Percentiles rank a stretch among this genome's conserved stretches.
Conservation (phyloP, 2,888 invertebrate genomes). For the Polydrusus cervinus region DNA sequence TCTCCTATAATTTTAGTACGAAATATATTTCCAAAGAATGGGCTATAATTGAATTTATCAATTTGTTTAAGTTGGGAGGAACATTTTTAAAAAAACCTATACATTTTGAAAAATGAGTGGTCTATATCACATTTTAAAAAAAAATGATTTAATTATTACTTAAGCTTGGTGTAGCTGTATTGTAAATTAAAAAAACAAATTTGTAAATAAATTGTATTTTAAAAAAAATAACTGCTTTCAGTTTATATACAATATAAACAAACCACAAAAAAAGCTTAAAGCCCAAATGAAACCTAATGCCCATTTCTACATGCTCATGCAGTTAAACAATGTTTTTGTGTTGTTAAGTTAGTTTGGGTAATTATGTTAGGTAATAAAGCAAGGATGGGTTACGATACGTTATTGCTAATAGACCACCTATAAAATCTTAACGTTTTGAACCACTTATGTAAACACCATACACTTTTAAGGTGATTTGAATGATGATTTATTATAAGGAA, state of each 20-base stretch:
- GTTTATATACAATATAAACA: background rate
- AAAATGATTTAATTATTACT: background rate
- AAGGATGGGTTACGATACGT: background rate
- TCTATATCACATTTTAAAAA: too few species aligned
- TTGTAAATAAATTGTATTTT: slow-evolving; percentile 26
- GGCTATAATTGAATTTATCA: too few species aligned
- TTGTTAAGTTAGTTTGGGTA: slow-evolving; percentile 50
- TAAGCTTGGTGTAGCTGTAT: slow-evolving; percentile 29
- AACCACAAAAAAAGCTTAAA: slow-evolving; percentile 9
- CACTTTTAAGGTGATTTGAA: too few species aligned
- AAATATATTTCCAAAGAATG: too few species aligned
- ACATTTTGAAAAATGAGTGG: too few species aligned
- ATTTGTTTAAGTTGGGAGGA: too few species aligned
- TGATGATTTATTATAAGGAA: too few species aligned
- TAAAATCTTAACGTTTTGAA: too few species aligned
- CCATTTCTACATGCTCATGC: slow-evolving; percentile 64
- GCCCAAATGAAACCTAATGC: slow-evolving; percentile 38
- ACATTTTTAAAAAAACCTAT: too few species aligned
- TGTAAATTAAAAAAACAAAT: background rate
- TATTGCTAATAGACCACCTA: background rate
- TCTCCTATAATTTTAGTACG: too few species aligned
- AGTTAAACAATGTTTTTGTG: slow-evolving; percentile 65
- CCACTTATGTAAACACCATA: too few species aligned
- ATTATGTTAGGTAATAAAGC: background rate
- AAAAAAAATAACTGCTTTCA: slow-evolving; percentile 1